Evolutionary conservation across 2,888 invertebrate species (phyloP).

Genomic region (Parelbella ahira): DNA sequence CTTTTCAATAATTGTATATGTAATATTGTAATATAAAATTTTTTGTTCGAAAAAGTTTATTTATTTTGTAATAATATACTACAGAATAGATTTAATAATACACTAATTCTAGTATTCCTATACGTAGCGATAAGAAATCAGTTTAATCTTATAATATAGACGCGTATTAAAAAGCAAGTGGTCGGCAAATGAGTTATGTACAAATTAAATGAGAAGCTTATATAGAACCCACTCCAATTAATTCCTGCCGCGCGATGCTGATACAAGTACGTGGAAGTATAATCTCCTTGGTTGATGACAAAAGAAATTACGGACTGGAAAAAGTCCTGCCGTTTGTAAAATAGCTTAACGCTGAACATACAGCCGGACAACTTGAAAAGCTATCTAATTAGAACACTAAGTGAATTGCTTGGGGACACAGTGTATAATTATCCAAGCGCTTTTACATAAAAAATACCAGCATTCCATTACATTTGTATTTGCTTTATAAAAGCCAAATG

Average conservation of each 20-base stretch:
- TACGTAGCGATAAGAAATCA: too few species aligned
- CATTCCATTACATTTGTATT: too few species aligned
- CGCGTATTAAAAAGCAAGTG: too few species aligned
- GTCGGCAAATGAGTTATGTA: too few species aligned
- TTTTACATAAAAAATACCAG: conserved; percentile 28
- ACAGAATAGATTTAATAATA: too few species aligned
- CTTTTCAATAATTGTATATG: too few species aligned
- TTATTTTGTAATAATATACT: too few species aligned
- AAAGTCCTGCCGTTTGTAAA: conserved; percentile 11
- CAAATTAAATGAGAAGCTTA: neutral
- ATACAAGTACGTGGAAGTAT: conserved; percentile 4
- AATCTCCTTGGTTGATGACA: conserved; percentile 2
- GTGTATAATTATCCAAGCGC: conserved; percentile 42
- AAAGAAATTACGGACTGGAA: conserved; percentile 12
- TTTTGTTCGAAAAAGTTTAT: too few species aligned
- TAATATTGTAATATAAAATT: too few species aligned
- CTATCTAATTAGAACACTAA: conserved; percentile 48
- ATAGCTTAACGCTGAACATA: conserved; percentile 27
- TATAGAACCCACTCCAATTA: conserved; percentile 1
- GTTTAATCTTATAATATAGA: too few species aligned
- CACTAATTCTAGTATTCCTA: too few species aligned
- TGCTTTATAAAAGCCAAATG: too few species aligned
- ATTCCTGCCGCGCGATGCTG: neutral
- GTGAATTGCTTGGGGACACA: conserved; percentile 47
- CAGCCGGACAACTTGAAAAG: conserved; percentile 31